Evolutionary conservation across 2,797 vertebrate genomes (phyloP).

Genomic region (Euphonia xanthogaster): DNA sequence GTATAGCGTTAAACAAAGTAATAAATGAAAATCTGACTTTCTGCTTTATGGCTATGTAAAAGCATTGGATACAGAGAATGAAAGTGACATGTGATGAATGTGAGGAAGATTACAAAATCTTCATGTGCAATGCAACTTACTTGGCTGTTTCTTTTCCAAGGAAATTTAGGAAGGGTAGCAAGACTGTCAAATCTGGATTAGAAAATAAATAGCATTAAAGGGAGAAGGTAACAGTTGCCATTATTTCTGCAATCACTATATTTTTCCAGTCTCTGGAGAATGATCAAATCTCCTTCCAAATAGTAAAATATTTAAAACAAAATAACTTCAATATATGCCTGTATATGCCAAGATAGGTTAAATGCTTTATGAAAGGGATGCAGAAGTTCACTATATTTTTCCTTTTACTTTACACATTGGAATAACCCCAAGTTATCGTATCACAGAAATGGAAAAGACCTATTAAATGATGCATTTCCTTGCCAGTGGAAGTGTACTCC

Average conservation of each 20-base stretch:
- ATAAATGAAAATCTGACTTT: conserved; percentile 29
- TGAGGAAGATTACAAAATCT: neutral
- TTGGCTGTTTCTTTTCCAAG: neutral
- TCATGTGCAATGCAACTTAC: neutral
- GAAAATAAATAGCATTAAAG: conserved; percentile 16
- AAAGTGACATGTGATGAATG: neutral
- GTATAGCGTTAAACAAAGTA: neutral
- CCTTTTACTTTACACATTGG: conserved; percentile 10
- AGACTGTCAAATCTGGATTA: neutral
- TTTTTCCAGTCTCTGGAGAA: conserved; percentile 27
- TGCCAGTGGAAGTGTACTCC: neutral
- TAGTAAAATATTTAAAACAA: conserved; percentile 22
- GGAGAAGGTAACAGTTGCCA: neutral
- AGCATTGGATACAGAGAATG: neutral
- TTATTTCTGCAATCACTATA: conserved; percentile 16
- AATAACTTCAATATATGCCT: conserved; percentile 1
- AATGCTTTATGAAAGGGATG: neutral
- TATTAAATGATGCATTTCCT: conserved; percentile 29
- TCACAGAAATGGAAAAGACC: conserved; percentile 26
- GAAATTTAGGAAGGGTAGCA: neutral
- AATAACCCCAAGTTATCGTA: neutral
- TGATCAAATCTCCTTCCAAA: conserved; percentile 42
- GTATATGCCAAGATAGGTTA: neutral
- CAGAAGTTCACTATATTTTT: conserved; percentile 1
- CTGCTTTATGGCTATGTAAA: neutral